These are phyloP conservation scores for Griposia aprilina DNA, from an alignment of 2,888 invertebrate genomes.

Conservation along the genomic window DNA sequence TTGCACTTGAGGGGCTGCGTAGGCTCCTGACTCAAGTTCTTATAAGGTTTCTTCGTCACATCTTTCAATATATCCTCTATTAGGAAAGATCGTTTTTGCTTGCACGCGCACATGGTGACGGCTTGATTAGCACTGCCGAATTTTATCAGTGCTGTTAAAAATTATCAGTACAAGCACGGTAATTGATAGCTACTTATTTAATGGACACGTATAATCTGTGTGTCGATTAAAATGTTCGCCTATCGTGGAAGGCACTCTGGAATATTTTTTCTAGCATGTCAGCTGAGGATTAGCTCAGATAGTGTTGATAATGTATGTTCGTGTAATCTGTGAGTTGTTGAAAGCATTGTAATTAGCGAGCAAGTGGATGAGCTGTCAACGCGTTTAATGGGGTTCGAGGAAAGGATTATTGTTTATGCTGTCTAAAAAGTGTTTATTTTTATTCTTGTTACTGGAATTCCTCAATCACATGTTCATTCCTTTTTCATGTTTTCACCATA, in stretches of 20 bases:
- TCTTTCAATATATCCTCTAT: constrained; percentile 86
- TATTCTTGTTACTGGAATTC: not conserved
- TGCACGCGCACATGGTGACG: constrained; percentile 87
- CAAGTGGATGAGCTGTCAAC: constrained; percentile 61
- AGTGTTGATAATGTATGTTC: constrained; percentile 63
- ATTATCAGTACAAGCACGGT: constrained; percentile 81
- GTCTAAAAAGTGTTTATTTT: not conserved
- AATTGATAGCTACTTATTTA: constrained; percentile 90
- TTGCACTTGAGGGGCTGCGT: constrained; percentile 76
- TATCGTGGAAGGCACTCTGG: constrained; percentile 68
- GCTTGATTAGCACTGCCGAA: constrained; percentile 83
- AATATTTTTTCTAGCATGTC: constrained; percentile 68
- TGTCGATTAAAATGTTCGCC: constrained; percentile 71
- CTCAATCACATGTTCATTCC: not conserved
- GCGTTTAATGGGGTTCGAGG: constrained; percentile 52
- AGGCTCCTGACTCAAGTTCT: constrained; percentile 78
- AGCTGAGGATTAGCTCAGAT: constrained; percentile 65
- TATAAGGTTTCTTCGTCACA: constrained; percentile 78
- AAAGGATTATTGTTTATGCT: constrained; percentile 47
- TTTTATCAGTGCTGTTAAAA: constrained; percentile 79
- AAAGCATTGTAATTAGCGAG: constrained; percentile 70
- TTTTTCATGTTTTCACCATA: not conserved
- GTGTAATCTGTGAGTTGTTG: constrained; percentile 69
- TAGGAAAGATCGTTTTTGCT: constrained; percentile 84
- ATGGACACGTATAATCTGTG: constrained; percentile 85